Evolutionary conservation across 2,797 vertebrate genomes (phyloP), one percentile per base, ranked within the genome.

Genomic region (Mormyrops attenuatus): DNA sequence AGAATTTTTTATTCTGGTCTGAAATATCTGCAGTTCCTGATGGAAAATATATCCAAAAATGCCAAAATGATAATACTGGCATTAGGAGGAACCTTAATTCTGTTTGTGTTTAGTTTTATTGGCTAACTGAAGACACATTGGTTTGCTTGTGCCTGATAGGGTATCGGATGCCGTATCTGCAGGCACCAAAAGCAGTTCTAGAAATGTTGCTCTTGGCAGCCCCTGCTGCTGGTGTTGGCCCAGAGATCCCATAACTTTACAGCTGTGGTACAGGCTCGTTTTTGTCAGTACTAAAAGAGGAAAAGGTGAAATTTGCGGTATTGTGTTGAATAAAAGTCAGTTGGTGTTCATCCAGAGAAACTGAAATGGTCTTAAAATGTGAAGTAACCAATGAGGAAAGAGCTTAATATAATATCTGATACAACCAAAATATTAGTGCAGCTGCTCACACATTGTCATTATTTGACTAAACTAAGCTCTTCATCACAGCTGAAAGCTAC

Each of bases 271-370:
- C 66, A 38, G 34, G 66, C 66, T 73, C 13, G 34, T 73, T 73
- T 73, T 73, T 17, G 66, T 38, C 30, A 34, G 5, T 11, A 30
- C 30, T 73, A 38, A 73, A 38, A 73, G 30, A 73, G 5, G 66
- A 73, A 73, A 38, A 17, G 13, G 34, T 38, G 30, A 38, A 73
- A 34, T 73, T 38, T 73, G 26, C 17, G 30, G 26, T 73, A 34
- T 34, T 87, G 26, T 86, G 85, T 7, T 87, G 50, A 55, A 50
- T 87, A 30, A 86, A 86, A 53, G 34, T 87, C 20, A 87, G 52
- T 41, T 87, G 17, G 49, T 87, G 85, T 87, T 6, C 26, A 9
- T 20, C 20, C 50, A 55, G 26, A 7, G 52, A n/a, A 57, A 87
- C 20, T 38, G 52, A 7, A 57, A 57, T 53, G 3, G 17, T 57